Evolutionary conservation across 2,888 invertebrate genomes (phyloP).

Genomic region (Ferdinandea cuprea): DNA sequence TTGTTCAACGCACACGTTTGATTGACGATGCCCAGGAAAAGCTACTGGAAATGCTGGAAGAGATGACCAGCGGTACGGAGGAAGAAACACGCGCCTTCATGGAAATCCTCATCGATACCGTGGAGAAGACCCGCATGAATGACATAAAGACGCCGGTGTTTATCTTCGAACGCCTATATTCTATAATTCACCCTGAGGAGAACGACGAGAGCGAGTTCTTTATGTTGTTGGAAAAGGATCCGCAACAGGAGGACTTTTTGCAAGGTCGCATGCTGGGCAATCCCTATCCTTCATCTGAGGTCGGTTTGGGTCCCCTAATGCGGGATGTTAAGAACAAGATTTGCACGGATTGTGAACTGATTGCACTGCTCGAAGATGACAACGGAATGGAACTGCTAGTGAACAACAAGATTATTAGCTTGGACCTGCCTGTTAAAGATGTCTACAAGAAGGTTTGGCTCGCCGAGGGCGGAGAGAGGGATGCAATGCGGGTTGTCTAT

Average conservation of each 20-base stretch:
- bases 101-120: constrained; percentile 98
- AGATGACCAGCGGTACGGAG: constrained; percentile 97
- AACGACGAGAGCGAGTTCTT: constrained; percentile 98
- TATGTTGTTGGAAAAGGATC: constrained; percentile 97
- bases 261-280: constrained; percentile 98
- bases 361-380: constrained; percentile 98
- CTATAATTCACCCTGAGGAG: constrained; percentile 98
- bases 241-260: constrained; percentile 99
- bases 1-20: constrained; percentile 96
- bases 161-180: constrained; percentile 97
- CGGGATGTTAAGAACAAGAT: constrained; percentile 99
- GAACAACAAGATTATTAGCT: constrained; percentile 98
- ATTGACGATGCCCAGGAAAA: constrained; percentile 99
- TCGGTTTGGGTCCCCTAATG: constrained; percentile 98
- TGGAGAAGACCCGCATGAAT: constrained; percentile 94
- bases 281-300: constrained; percentile 97
- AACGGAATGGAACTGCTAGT: constrained; percentile 99
- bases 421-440: constrained; percentile 97
- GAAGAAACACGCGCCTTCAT: constrained; percentile 98
- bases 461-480: constrained; percentile 94
- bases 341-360: constrained; percentile 98
- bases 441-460: constrained; percentile 93
- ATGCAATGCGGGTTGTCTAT: constrained; percentile 98
- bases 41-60: constrained; percentile 94
- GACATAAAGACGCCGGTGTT: constrained; percentile 98